phyloP scores from a whole-genome alignment of 2,113 vertebrate genomes.

The Labeo catla region DNA sequence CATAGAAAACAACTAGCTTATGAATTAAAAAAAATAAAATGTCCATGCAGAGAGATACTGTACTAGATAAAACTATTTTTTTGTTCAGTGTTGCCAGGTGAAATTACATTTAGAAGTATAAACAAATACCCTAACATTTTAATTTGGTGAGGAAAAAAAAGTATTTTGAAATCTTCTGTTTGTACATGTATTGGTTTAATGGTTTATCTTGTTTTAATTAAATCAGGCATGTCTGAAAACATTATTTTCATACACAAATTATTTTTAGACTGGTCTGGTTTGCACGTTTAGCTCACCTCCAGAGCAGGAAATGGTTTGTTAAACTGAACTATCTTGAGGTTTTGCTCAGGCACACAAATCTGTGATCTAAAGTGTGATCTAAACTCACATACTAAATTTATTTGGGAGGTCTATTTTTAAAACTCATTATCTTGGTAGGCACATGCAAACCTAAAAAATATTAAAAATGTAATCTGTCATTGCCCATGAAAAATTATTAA shows the following conservation, averaged over 20 bases:
- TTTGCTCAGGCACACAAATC: not conserved
- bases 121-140: not conserved
- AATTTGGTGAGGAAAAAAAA: not conserved
- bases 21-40: not conserved
- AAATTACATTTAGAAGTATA: not conserved
- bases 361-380: not conserved
- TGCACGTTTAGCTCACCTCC: not conserved
- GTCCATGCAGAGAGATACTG: not conserved
- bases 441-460: not conserved
- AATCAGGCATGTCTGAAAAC: not conserved
- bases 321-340: not conserved
- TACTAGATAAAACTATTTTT: not conserved
- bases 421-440: not conserved
- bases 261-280: not conserved
- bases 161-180: not conserved
- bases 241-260: no score
- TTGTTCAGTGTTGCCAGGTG: not conserved
- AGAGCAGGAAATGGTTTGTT: constrained; percentile 7
- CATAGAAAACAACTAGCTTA: not conserved
- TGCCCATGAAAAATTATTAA: not conserved
- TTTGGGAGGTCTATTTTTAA: not conserved
- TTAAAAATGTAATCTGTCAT: not conserved
- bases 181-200: not conserved
- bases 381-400: not conserved
- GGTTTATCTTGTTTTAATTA: not conserved